A percentile compares a stretch with the other conserved stretches of the same genome.
phyloP scores from a whole-genome alignment of 2,113 vertebrate genomes.

The Sciurus niger region DNA sequence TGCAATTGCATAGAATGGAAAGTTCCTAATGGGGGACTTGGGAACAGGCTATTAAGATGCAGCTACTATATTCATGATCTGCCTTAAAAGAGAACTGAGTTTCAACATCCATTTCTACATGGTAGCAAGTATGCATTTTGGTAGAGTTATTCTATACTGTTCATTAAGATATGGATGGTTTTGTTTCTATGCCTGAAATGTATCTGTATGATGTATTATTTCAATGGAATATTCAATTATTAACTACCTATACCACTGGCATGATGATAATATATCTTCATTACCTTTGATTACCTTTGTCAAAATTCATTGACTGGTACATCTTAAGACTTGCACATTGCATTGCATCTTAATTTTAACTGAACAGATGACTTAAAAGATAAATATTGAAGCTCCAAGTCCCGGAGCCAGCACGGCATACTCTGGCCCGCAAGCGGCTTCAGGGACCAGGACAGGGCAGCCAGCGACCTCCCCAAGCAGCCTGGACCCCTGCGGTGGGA shows the following conservation, averaged over 20 bases:
- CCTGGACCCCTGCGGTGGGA: no score
- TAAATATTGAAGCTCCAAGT: no score
- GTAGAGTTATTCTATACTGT: not conserved
- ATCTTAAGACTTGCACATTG: not conserved
- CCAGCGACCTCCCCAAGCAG: no score
- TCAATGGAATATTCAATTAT: constrained; percentile 4
- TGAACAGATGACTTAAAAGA: not conserved
- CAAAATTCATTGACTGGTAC: not conserved
- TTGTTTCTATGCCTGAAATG: constrained; percentile 41
- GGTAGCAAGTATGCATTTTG: not conserved
- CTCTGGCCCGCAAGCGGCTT: no score
- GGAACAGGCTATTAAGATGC: not conserved
- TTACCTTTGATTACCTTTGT: not conserved
- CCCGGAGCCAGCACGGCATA: no score
- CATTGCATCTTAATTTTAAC: constrained; percentile 8
- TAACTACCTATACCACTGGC: not conserved
- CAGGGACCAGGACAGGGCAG: no score
- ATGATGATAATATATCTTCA: not conserved
- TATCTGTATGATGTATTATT: not conserved
- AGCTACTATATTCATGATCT: not conserved
- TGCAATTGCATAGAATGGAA: not conserved
- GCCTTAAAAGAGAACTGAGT: not conserved
- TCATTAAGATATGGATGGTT: not conserved
- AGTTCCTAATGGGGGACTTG: not conserved
- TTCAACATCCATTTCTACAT: not conserved